Conservation (phyloP, 2,113 vertebrate species). For the Tamias sibiricus region DNA sequence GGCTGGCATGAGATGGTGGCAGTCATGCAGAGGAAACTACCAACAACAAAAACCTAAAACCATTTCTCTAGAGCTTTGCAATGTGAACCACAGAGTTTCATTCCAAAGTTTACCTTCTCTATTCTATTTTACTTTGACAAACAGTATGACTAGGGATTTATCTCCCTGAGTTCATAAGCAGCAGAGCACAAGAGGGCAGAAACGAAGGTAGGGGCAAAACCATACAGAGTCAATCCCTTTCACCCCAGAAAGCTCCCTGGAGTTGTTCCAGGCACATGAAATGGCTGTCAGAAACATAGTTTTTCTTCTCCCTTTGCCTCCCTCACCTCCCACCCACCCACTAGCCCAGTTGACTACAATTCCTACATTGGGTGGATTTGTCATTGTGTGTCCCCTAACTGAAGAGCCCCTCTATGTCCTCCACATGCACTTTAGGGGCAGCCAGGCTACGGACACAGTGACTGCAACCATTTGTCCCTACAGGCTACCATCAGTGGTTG, state of each 20-base stretch:
- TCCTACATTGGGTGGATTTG: neutral
- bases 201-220: neutral
- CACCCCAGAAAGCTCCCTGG: constrained; percentile 11
- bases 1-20: neutral
- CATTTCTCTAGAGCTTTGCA: constrained; percentile 16
- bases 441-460: neutral
- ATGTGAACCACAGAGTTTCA: constrained; percentile 12
- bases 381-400: neutral
- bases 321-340: neutral
- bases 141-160: neutral
- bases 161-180: constrained; percentile 30
- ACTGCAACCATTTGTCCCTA: neutral
- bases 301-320: neutral
- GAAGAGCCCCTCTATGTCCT: neutral
- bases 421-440: neutral
- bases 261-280: neutral
- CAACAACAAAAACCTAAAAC: neutral
- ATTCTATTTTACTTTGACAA: constrained; percentile 33
- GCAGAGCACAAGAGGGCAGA: neutral
- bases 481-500: neutral
- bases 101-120: constrained; percentile 27
- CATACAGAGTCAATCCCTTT: neutral
- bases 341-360: neutral
- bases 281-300: constrained; percentile 5
- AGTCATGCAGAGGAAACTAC: constrained; percentile 25